Evolutionary conservation across 2,113 vertebrate genomes (phyloP).

Genomic region (Tragelaphus strepsiceros): DNA sequence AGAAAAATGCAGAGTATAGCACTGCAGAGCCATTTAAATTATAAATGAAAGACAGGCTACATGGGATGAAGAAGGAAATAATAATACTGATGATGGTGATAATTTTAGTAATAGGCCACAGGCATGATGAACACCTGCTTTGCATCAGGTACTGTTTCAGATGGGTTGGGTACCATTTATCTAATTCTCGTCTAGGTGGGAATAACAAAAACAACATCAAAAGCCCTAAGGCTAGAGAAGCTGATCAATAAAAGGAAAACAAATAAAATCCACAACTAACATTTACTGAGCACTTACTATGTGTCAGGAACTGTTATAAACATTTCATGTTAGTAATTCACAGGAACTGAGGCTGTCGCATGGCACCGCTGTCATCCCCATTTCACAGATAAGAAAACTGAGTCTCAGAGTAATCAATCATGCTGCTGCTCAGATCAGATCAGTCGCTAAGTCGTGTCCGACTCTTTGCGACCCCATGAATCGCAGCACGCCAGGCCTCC

Average conservation of each 20-base stretch:
- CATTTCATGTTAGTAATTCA: background rate
- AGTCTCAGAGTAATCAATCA: background rate
- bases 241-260: background rate
- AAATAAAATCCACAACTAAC: background rate
- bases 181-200: background rate
- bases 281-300: background rate
- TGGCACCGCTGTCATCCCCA: background rate
- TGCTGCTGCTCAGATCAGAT: background rate
- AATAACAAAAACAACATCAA: background rate
- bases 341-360: background rate
- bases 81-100: background rate
- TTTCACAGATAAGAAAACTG: background rate
- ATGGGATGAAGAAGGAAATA: constrained; percentile 36
- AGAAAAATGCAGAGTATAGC: constrained; percentile 20
- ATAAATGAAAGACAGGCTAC: constrained; percentile 33
- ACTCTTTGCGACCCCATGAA: too few relatives aligned
- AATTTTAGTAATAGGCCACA: background rate
- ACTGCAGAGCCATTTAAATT: constrained; percentile 35
- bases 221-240: background rate
- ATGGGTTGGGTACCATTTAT: background rate
- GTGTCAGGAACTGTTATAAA: background rate
- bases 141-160: background rate
- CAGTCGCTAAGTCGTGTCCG: too few relatives aligned
- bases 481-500: too few relatives aligned
- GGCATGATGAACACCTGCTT: background rate